Evolutionary conservation across 1,140 invertebrate species (phyloP).

Genomic region (Phymastichus coffea): DNA sequence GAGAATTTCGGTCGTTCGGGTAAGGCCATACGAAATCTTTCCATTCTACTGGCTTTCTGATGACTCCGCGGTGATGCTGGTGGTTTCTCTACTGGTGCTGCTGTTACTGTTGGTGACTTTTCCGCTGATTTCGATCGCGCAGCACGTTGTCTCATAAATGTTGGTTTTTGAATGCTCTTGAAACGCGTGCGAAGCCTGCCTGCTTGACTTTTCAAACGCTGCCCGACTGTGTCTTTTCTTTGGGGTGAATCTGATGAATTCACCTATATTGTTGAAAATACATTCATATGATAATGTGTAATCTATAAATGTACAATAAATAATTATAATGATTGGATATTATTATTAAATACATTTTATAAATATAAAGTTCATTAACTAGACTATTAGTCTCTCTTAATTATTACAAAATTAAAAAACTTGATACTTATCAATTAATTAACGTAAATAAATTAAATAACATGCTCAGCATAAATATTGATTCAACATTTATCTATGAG

Average conservation of each 20-base stretch:
- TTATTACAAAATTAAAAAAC: conserved; percentile 7
- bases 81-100: conserved; percentile 20
- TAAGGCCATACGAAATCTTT: conserved; percentile 50
- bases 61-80: conserved; percentile 30
- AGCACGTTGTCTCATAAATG: conserved; percentile 37
- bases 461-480: too few relatives aligned
- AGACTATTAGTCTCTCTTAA: too few relatives aligned
- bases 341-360: neutral
- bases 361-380: too few relatives aligned
- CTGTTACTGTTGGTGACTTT: conserved; percentile 12
- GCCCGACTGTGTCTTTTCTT: conserved; percentile 54
- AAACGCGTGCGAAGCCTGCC: conserved; percentile 49
- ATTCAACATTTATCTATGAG: too few relatives aligned
- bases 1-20: conserved; percentile 61
- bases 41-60: conserved; percentile 45
- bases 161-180: conserved; percentile 47
- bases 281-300: too few relatives aligned
- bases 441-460: too few relatives aligned
- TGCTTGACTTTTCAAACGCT: conserved; percentile 49
- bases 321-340: neutral
- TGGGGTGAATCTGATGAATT: conserved; percentile 66
- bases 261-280: conserved; percentile 48
- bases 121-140: conserved; percentile 37
- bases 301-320: neutral
- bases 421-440: too few relatives aligned